Percentiles rank a stretch among this genome's conserved stretches.
phyloP scores from a whole-genome alignment of 2,797 vertebrate species.

The Pseudochromis fuscus region DNA sequence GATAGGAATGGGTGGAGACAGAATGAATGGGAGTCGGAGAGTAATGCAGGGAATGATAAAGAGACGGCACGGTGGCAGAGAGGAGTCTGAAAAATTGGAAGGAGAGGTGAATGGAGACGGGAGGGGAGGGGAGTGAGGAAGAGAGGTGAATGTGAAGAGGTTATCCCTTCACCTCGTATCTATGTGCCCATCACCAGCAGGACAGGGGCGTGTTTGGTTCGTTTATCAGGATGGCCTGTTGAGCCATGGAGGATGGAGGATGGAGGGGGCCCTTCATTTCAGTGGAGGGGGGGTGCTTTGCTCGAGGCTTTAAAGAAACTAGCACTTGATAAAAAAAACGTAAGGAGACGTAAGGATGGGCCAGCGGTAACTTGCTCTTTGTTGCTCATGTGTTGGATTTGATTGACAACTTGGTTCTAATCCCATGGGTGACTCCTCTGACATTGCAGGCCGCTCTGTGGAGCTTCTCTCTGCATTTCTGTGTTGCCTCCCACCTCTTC shows the following conservation, averaged over 20 bases:
- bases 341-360: constrained; percentile 45
- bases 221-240: constrained; percentile 74
- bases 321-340: constrained; percentile 54
- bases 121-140: neutral
- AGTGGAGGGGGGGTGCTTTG: constrained; percentile 14
- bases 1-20: constrained; percentile 47
- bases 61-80: constrained; percentile 22
- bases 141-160: constrained; percentile 41
- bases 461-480: constrained; percentile 42
- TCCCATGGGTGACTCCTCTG: constrained; percentile 35
- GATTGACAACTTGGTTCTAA: constrained; percentile 70
- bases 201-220: constrained; percentile 56
- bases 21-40: constrained; percentile 49
- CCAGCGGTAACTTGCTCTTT: constrained; percentile 27
- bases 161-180: constrained; percentile 64
- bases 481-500: constrained; percentile 22
- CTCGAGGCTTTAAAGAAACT: constrained; percentile 51
- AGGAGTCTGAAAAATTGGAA: constrained; percentile 21
- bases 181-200: constrained; percentile 67
- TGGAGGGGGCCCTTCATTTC: too few species aligned
- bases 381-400: constrained; percentile 45
- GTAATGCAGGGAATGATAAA: constrained; percentile 42
- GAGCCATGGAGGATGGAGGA: constrained; percentile 43
- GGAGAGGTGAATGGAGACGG: constrained; percentile 2
- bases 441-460: constrained; percentile 36